A percentile compares a stretch with the other conserved stretches of the same genome.
phyloP scores from a whole-genome alignment of 1,140 invertebrate genomes.

The Drosophila hydei region DNA sequence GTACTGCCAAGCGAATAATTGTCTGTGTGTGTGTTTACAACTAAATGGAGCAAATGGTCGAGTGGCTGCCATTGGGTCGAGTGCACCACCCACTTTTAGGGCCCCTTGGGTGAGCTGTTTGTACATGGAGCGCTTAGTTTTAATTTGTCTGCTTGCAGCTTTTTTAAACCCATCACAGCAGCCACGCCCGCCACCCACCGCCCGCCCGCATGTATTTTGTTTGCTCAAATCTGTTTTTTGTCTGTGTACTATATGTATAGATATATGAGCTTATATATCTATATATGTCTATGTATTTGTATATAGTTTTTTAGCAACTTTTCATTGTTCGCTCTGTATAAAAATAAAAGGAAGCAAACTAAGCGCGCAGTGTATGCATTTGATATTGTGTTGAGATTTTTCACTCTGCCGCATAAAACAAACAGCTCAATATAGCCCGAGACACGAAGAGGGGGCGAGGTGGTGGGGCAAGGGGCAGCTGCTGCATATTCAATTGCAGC shows the following conservation, averaged over 20 bases:
- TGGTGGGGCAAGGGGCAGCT: not conserved
- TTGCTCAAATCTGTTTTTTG: slow-evolving; percentile 70
- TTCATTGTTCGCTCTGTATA: slow-evolving; percentile 47
- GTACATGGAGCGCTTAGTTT: slow-evolving; percentile 77
- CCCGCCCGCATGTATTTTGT: slow-evolving; percentile 50
- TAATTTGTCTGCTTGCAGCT: slow-evolving; percentile 76
- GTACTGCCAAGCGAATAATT: slow-evolving; percentile 47
- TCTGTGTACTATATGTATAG: slow-evolving; percentile 27
- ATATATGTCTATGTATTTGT: slow-evolving; percentile 28
- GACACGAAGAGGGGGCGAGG: not conserved
- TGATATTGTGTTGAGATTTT: slow-evolving; percentile 77
- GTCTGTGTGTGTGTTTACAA: slow-evolving; percentile 42
- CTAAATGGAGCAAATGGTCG: slow-evolving; percentile 80
- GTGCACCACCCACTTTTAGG: slow-evolving; percentile 21
- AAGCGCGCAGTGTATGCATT: slow-evolving; percentile 49
- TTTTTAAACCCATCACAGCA: slow-evolving; percentile 23
- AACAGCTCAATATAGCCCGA: slow-evolving; percentile 63
- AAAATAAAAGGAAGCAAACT: slow-evolving; percentile 16
- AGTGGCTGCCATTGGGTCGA: slow-evolving; percentile 76
- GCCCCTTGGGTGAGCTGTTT: slow-evolving; percentile 54
- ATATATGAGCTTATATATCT: slow-evolving; percentile 25
- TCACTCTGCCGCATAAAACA: slow-evolving; percentile 56
- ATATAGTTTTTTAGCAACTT: slow-evolving; percentile 41
- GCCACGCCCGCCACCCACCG: not conserved
- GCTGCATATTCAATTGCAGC: slow-evolving; percentile 61